A percentile compares a stretch with the other conserved stretches of the same genome.
Evolutionary conservation across 2,113 vertebrate genomes (phyloP).

Genomic region (Narcine bancroftii): DNA sequence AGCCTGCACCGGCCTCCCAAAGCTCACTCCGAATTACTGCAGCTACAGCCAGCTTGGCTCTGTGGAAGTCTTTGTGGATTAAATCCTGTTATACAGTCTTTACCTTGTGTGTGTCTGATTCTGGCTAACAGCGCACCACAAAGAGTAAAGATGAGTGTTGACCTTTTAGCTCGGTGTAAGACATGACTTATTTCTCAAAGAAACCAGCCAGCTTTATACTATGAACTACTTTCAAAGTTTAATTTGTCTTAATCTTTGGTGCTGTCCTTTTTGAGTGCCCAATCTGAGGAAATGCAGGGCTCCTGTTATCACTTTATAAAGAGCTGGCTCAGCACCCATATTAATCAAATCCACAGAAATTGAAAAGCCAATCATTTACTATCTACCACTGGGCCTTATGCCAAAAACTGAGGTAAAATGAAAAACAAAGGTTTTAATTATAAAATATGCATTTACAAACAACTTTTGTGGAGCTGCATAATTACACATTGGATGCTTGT

Average conservation of each 20-base stretch:
- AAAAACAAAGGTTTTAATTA: not conserved
- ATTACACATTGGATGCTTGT: not conserved
- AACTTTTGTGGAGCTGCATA: not conserved
- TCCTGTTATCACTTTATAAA: conserved; percentile 34
- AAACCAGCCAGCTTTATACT: not conserved
- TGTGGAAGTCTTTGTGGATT: no score
- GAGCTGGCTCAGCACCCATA: not conserved
- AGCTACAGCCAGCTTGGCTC: no score
- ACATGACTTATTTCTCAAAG: conserved; percentile 20
- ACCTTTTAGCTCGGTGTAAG: not conserved
- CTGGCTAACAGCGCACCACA: no score
- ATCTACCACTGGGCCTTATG: not conserved
- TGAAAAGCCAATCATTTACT: conserved; percentile 19
- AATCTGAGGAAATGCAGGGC: conserved; percentile 33
- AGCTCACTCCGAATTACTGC: no score
- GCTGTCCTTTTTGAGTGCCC: conserved; percentile 8
- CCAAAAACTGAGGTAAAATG: not conserved
- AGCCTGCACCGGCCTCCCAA: no score
- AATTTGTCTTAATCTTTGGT: conserved; percentile 34
- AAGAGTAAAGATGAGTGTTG: not conserved
- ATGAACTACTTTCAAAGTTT: conserved; percentile 34
- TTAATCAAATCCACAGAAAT: conserved; percentile 34
- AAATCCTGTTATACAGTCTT: no score
- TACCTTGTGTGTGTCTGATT: no score
- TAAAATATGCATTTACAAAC: not conserved